These are phyloP conservation scores for Burhinus bistriatus DNA, from an alignment of 2,113 vertebrate species.

Conservation along the genomic window DNA sequence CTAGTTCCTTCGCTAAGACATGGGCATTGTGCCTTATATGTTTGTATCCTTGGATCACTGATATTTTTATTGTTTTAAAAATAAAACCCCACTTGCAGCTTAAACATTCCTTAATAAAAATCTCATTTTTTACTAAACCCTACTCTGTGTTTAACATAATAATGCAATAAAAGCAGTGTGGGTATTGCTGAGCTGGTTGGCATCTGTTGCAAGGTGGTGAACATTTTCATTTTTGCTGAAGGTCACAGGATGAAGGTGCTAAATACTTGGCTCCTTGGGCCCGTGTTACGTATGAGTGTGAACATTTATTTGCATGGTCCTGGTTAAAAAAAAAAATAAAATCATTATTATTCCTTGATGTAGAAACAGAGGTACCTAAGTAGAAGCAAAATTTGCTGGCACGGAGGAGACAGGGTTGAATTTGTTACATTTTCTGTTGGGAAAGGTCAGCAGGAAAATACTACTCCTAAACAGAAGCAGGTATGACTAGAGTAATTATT, in stretches of 20 bases:
- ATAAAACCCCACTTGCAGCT: not conserved
- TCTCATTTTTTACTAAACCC: not conserved
- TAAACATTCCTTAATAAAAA: conserved; percentile 14
- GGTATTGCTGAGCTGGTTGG: not conserved
- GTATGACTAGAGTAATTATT: not conserved
- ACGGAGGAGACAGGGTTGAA: not conserved
- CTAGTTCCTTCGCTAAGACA: conserved; percentile 1
- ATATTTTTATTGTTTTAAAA: conserved; percentile 32
- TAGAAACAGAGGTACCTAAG: not conserved
- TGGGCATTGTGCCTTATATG: not conserved
- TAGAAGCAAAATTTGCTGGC: not conserved
- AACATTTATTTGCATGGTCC: not conserved
- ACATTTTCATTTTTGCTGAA: not conserved
- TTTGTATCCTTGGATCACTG: not conserved
- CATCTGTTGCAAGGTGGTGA: not conserved
- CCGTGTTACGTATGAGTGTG: not conserved
- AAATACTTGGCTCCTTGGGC: not conserved
- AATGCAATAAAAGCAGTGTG: not conserved
- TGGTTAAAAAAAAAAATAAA: not conserved
- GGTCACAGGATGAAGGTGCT: not conserved
- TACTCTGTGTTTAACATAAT: not conserved
- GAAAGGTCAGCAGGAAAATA: not conserved
- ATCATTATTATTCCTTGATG: not conserved
- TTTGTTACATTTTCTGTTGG: not conserved
- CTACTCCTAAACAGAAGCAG: not conserved